phyloP scores from a whole-genome alignment of 2,113 vertebrate species.

The Sciurus niger region DNA sequence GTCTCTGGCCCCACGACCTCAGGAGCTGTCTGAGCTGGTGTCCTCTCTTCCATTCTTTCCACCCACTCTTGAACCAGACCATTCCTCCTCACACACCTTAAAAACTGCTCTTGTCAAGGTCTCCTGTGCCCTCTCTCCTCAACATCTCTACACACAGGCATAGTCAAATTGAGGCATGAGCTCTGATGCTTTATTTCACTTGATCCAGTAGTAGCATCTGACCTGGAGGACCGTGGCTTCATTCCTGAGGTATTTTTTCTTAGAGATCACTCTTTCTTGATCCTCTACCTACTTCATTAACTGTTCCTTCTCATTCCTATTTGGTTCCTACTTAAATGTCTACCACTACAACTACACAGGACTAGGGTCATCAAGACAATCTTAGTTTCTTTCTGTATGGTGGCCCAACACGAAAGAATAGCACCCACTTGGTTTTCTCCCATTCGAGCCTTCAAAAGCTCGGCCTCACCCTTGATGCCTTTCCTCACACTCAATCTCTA shows the following conservation, averaged over 20 bases:
- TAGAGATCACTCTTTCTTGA: not conserved
- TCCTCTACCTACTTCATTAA: not conserved
- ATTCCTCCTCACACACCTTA: not conserved
- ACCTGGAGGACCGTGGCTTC: not conserved
- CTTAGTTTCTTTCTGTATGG: not conserved
- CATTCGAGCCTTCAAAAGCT: not conserved
- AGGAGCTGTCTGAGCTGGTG: rapidly evolving
- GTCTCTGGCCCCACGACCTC: not conserved
- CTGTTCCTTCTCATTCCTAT: not conserved
- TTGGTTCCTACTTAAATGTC: not conserved
- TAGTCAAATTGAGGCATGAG: not conserved
- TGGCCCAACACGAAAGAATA: not conserved
- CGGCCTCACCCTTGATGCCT: not conserved
- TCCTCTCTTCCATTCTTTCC: not conserved
- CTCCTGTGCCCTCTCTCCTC: not conserved
- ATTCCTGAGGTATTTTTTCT: not conserved
- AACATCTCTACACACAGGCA: not conserved
- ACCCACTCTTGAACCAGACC: not conserved
- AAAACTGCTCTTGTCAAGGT: not conserved
- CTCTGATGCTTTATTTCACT: not conserved
- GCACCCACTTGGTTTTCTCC: not conserved
- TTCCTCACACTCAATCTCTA: not conserved
- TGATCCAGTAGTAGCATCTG: not conserved
- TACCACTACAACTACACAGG: too few species aligned
- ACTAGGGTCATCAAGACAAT: not conserved